phyloP scores from a whole-genome alignment of 2,113 vertebrate species.

The Hyla sarda region DNA sequence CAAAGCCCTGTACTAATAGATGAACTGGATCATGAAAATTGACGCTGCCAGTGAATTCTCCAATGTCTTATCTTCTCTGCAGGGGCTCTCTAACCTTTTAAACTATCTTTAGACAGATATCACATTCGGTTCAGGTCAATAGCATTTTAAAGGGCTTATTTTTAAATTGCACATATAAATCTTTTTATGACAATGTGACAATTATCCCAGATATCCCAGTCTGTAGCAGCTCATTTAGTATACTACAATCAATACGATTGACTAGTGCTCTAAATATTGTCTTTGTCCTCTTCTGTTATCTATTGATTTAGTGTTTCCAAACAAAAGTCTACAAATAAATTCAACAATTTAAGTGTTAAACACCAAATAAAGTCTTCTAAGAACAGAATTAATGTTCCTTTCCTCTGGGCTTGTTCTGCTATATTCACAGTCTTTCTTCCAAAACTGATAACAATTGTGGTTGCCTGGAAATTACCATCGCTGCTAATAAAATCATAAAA shows the following conservation, averaged over 20 bases:
- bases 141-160: conserved; percentile 48
- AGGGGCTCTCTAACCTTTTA: conserved; percentile 45
- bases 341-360: conserved; percentile 11
- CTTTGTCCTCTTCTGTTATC: conserved; percentile 32
- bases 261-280: conserved; percentile 33
- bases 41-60: conserved; percentile 39
- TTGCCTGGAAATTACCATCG: background rate
- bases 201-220: conserved; percentile 50
- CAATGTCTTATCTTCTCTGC: conserved; percentile 49
- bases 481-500: background rate
- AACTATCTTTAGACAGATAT: conserved; percentile 56
- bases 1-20: conserved; percentile 44
- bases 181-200: conserved; percentile 61
- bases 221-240: conserved; percentile 54
- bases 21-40: conserved; percentile 48
- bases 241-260: conserved; percentile 49
- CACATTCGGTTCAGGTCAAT: conserved; percentile 53
- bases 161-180: conserved; percentile 59
- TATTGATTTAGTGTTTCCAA: conserved; percentile 51
- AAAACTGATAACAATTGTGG: background rate
- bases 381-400: background rate
- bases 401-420: background rate
- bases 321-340: conserved; percentile 45
- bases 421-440: background rate
- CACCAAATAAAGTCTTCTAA: background rate